Evolutionary conservation across 1,140 invertebrate species (phyloP).

Genomic region (Zaprionus vittiger): DNA sequence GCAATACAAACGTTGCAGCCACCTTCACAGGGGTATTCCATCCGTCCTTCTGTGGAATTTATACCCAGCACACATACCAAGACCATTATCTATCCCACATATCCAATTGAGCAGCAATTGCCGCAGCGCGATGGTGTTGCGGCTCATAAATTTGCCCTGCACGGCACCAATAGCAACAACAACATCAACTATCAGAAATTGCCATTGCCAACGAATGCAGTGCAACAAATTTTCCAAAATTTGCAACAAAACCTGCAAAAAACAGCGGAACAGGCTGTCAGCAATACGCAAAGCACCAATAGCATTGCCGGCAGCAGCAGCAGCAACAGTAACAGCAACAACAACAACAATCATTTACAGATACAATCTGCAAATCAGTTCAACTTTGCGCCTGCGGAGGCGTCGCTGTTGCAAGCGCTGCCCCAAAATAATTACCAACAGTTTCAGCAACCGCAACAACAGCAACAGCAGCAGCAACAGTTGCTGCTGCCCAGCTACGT

Average conservation of each 20-base stretch:
- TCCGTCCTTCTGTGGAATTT: slow-evolving; percentile 82
- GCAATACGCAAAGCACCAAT: slow-evolving; percentile 40
- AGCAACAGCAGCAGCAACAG: slow-evolving; percentile 60
- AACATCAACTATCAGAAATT: slow-evolving; percentile 68
- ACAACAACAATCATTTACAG: slow-evolving; percentile 56
- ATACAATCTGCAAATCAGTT: slow-evolving; percentile 79
- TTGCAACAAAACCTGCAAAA: slow-evolving; percentile 76
- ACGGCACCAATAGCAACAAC: slow-evolving; percentile 45
- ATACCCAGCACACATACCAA: slow-evolving; percentile 79
- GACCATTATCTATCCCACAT: slow-evolving; percentile 79
- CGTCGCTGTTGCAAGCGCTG: slow-evolving; percentile 65
- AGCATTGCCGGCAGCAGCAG: slow-evolving; percentile 32
- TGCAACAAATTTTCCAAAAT: slow-evolving; percentile 82
- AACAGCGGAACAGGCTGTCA: slow-evolving; percentile 57
- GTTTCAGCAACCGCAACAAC: slow-evolving; percentile 69
- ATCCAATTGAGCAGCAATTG: slow-evolving; percentile 82
- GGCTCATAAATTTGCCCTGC: slow-evolving; percentile 77
- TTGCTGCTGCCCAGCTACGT: slow-evolving; percentile 70
- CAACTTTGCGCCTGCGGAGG: slow-evolving; percentile 73
- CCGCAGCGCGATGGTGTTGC: slow-evolving; percentile 74
- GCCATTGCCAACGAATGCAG: slow-evolving; percentile 62
- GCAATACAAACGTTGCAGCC: slow-evolving; percentile 83
- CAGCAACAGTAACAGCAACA: slow-evolving; percentile 27
- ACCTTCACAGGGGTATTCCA: slow-evolving; percentile 71
- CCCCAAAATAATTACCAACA: slow-evolving; percentile 79